These are phyloP conservation scores for Coboldia fuscipes DNA, from an alignment of 1,140 invertebrate species.

Conservation along the genomic window DNA sequence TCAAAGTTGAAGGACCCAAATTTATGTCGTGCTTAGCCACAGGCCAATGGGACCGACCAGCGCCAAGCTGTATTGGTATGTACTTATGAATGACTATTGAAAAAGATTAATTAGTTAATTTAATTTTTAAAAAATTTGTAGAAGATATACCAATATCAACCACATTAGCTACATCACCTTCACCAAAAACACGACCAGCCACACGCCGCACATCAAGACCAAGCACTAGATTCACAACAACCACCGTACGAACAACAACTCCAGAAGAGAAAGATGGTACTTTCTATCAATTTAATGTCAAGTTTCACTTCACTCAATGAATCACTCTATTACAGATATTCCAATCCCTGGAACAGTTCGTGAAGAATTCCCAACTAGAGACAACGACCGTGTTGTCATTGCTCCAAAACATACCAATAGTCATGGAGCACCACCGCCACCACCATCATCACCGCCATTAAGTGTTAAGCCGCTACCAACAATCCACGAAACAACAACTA, in stretches of 20 bases:
- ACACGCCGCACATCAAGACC: slow-evolving; percentile 10
- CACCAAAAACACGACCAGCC: slow-evolving; percentile 11
- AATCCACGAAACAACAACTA: slow-evolving; percentile 10
- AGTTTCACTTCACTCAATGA: too few relatives aligned
- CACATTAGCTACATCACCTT: slow-evolving; percentile 12
- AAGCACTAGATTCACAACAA: slow-evolving; percentile 7
- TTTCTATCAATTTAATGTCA: too few relatives aligned
- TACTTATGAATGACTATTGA: neutral
- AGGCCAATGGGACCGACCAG: slow-evolving; percentile 54
- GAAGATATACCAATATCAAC: slow-evolving; percentile 12
- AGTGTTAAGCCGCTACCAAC: slow-evolving; percentile 1
- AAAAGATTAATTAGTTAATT: too few relatives aligned
- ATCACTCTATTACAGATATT: too few relatives aligned
- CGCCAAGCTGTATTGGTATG: slow-evolving; percentile 40
- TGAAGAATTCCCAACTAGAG: slow-evolving; percentile 19
- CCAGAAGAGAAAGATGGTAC: too few relatives aligned
- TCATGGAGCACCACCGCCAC: slow-evolving; percentile 4
- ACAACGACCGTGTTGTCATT: slow-evolving; percentile 13
- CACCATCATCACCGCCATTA: slow-evolving; percentile 10
- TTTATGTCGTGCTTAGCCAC: slow-evolving; percentile 46
- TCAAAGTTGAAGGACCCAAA: slow-evolving; percentile 40
- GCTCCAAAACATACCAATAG: slow-evolving; percentile 10
- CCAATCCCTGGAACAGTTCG: slow-evolving; percentile 18
- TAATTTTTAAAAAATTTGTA: too few relatives aligned
- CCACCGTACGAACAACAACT: slow-evolving; percentile 7